Evolutionary conservation across 1,140 invertebrate species (phyloP).

Genomic region (Drosophila guanche): DNA sequence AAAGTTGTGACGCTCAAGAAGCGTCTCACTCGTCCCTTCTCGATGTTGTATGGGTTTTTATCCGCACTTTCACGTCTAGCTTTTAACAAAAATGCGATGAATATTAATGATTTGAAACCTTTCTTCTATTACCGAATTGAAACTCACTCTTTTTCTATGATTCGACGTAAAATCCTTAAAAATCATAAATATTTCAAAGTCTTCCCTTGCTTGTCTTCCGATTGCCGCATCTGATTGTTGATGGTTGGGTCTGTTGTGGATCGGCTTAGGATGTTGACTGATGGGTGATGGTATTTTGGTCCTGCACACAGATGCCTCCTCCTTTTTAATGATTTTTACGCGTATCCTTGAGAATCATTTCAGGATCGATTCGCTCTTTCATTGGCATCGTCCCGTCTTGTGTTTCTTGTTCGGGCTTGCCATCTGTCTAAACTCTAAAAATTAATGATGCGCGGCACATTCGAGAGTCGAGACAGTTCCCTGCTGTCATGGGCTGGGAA

Average conservation of each 20-base stretch:
- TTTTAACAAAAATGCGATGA: constrained; percentile 44
- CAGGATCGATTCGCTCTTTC: constrained; percentile 40
- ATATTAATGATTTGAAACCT: constrained; percentile 61
- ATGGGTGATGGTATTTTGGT: background rate
- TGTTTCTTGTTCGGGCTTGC: constrained; percentile 64
- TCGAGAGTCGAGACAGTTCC: constrained; percentile 42
- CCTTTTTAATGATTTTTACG: constrained; percentile 67
- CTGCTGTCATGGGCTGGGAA: constrained; percentile 69
- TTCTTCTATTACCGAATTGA: constrained; percentile 34
- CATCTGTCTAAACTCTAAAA: constrained; percentile 82
- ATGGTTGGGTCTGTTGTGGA: constrained; percentile 54
- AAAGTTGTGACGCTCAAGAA: too few relatives aligned
- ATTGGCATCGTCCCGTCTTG: constrained; percentile 13
- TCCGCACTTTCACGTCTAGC: constrained; percentile 3
- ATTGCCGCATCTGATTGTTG: constrained; percentile 38
- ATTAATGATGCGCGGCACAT: constrained; percentile 80
- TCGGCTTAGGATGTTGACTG: constrained; percentile 53
- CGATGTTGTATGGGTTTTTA: background rate
- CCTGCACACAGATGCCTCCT: constrained; percentile 33
- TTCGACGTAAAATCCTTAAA: constrained; percentile 68
- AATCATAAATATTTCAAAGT: constrained; percentile 70
- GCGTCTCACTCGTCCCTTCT: too few relatives aligned
- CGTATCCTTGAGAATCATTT: constrained; percentile 29
- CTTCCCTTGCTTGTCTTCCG: constrained; percentile 28
- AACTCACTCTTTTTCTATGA: constrained; percentile 22